Evolutionary conservation across 2,797 vertebrate genomes (phyloP), one percentile per base, ranked within the genome.

Genomic region (Anguilla marmorata): DNA sequence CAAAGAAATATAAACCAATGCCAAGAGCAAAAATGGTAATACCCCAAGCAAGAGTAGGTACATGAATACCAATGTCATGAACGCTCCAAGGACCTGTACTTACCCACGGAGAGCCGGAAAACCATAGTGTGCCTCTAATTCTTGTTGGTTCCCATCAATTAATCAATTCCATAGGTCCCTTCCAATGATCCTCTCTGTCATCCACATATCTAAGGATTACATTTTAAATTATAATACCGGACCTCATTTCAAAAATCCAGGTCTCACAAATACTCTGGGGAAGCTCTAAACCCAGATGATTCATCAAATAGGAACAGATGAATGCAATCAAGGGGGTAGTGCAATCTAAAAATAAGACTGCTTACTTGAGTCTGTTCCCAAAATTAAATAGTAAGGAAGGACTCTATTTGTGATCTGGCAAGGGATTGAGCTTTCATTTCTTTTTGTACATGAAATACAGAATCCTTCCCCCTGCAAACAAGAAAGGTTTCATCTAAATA

Each of bases 191-290:
- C n/a, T 66, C 69, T 37, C 52, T 74, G 72, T 83, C 50, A 83
- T 85, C 79, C 69, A 69, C 27, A 87, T 63, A 87, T 52, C 56
- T 89, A 58, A 56, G 66, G 86, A 91, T 90, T 89, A 72, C n/a
- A 86, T 21, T 72, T 52, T 86, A 89, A 88, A 88, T 90, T 72
- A 76, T 60, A 84, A 90, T 86, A 86, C 74, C 52, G 50, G 50
- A 66, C 69, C 76, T 88, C 58, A 69, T 50, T 87, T 80, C 76
- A 84, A 85, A 48, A 87, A 85, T 82, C 85, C 86, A 72, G 56
- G 86, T 84, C 89, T 89, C 89, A 88, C 33, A 84, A 60, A 88
- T 76, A 56, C 86, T 58, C 80, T 7, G 88, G 87, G 88, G 88
- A 90, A 45, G 63, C 52, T 5, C 14, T 86, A 89, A 79, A 89